These are phyloP conservation scores for Battus philenor DNA, from an alignment of 1,140 invertebrate genomes.

Conservation along the genomic window DNA sequence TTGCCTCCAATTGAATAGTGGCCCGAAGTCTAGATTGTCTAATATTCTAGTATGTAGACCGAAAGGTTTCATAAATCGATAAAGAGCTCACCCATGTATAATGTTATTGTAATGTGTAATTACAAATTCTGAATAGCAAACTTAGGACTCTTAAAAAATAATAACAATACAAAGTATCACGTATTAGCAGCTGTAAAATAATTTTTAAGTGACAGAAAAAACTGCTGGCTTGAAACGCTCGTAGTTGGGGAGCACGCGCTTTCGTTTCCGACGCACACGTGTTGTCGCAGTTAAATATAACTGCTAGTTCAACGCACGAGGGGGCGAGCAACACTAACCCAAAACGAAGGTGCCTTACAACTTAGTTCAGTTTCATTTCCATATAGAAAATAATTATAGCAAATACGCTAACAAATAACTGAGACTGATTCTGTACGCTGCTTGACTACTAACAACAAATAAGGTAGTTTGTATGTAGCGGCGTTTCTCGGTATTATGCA, in stretches of 20 bases:
- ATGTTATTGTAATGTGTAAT: no score
- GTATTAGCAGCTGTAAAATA: no score
- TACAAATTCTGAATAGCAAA: no score
- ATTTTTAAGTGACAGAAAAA: not conserved
- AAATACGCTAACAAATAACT: slow-evolving; percentile 11
- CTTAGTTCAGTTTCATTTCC: slow-evolving; percentile 13
- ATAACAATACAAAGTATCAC: no score
- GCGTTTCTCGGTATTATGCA: slow-evolving; percentile 9
- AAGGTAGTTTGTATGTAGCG: slow-evolving; percentile 14
- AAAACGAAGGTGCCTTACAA: slow-evolving; percentile 31
- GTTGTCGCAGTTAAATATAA: slow-evolving; percentile 71
- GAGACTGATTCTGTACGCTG: slow-evolving; percentile 2
- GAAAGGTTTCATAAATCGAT: no score
- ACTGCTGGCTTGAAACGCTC: not conserved
- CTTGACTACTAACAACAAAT: slow-evolving; percentile 13
- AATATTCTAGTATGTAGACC: no score
- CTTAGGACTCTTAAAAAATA: no score
- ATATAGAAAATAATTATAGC: not conserved
- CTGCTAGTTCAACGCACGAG: slow-evolving; percentile 64
- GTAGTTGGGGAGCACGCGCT: slow-evolving; percentile 20
- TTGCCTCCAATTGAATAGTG: no score
- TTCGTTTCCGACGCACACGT: slow-evolving; percentile 50
- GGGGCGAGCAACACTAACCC: slow-evolving; percentile 56
- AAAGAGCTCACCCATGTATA: no score
- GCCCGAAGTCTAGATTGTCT: no score